phyloP scores from a whole-genome alignment of 2,113 vertebrate species.

The Callaeas wilsoni region DNA sequence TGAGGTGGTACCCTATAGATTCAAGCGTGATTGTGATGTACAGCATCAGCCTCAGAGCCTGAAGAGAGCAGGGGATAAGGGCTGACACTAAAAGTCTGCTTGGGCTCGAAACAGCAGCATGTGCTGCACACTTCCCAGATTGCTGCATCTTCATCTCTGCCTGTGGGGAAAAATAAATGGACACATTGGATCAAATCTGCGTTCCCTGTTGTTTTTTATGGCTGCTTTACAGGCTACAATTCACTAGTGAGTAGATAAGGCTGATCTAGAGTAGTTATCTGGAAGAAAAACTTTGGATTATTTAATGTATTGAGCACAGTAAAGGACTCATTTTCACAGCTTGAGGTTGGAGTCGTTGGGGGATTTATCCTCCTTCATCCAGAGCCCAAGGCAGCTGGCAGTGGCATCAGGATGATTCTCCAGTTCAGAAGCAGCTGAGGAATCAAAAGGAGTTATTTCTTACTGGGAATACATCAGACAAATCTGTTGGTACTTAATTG shows the following conservation, averaged over 20 bases:
- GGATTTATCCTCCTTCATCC: not conserved
- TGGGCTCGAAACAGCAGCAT: constrained; percentile 40
- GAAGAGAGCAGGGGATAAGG: not conserved
- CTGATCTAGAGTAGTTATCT: not conserved
- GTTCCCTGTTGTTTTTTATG: not conserved
- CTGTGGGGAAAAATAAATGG: constrained; percentile 26
- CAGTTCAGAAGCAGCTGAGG: not conserved
- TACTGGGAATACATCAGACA: not conserved
- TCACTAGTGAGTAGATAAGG: constrained; percentile 3
- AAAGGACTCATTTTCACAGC: not conserved
- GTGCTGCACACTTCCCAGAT: not conserved
- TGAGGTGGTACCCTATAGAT: constrained; percentile 63
- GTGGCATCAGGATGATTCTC: not conserved
- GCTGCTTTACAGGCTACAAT: not conserved
- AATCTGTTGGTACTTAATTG: not conserved
- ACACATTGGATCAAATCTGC: not conserved
- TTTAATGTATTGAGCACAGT: not conserved
- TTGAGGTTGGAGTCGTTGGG: not conserved
- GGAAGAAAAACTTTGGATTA: not conserved
- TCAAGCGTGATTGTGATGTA: constrained; percentile 50
- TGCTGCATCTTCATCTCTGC: constrained; percentile 23
- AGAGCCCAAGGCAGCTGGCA: not conserved
- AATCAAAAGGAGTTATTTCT: not conserved
- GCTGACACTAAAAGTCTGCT: not conserved
- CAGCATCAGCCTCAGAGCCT: constrained; percentile 17